Evolutionary conservation across 2,797 vertebrate genomes (phyloP), one percentile per base, ranked within the genome.

Genomic region (Halcyon smyrnensis): DNA sequence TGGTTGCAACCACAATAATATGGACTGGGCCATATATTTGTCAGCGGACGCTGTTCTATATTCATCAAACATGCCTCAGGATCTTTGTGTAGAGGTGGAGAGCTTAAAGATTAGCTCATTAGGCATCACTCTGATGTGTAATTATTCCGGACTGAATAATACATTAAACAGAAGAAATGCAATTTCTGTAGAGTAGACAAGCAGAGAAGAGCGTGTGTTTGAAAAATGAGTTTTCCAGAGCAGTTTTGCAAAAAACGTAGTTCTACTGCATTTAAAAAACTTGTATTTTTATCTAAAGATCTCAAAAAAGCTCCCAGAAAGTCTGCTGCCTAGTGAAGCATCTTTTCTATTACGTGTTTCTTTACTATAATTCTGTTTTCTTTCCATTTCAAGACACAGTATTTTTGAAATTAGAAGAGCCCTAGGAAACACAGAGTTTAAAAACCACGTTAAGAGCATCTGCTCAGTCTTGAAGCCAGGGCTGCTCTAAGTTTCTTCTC

Each of bases 121-220:
- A 88, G 82, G 73, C 84, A 65, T 82, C 51, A 95, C 94, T 91
- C 77, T 88, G 80, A 76, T 88, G 60, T 90, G 56, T 89, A 74
- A 67, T 91, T 89, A 39, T 84, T 90, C 77, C 11, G 4, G 28
- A 27, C 27, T 91, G 59, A 90, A 73, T 84, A 81, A 76, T 87
- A 69, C 21, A 5, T 68, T 87, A 80, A 80, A 46, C 45, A 89
- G 56, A 68, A 89, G 86, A 68, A 43, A 68, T 3, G 39, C 51
- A 74, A 69, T 82, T 83, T 85, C 45, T 73, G 73, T 81, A 11
- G 46, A 51, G 37, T 25, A 79, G 77, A 50, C 57, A 83, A 83
- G 60, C 67, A 51, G 69, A 84, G 81, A 74, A 68, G 68, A 56
- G 6, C 3, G 4, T 70, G 28, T 75, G 36, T 65, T 71, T 89